Conservation (phyloP, 2,797 vertebrate species). For the Tangara arthus region DNA sequence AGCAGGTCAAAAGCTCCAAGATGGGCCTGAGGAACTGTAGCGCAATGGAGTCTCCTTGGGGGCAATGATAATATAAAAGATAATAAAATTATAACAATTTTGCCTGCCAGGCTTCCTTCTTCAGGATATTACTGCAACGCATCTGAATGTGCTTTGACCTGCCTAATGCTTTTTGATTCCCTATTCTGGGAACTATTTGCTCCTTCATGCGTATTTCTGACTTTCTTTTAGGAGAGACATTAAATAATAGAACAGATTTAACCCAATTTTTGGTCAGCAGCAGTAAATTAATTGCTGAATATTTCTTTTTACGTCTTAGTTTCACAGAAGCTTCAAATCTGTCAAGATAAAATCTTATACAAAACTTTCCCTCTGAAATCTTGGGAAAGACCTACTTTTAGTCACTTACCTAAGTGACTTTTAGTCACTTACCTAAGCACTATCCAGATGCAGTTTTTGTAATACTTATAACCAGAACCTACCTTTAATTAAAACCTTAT, state of each 20-base stretch:
- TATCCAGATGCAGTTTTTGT: neutral
- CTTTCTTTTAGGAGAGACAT: constrained; percentile 4
- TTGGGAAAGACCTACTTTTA: neutral
- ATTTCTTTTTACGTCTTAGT: neutral
- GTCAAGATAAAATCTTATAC: neutral
- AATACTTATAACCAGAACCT: neutral
- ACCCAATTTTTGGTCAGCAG: neutral
- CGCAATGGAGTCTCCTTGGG: neutral
- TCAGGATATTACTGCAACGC: constrained; percentile 5
- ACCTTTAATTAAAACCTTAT: constrained; percentile 60
- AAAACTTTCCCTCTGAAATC: neutral
- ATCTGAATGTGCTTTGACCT: constrained; percentile 29
- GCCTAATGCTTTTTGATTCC: neutral
- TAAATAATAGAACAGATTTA: constrained; percentile 35
- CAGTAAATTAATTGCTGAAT: neutral
- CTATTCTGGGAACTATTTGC: neutral
- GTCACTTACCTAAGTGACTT: neutral
- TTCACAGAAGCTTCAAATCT: neutral
- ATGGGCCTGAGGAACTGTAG: neutral
- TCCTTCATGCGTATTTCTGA: constrained; percentile 26
- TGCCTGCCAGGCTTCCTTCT: constrained; percentile 17
- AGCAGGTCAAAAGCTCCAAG: neutral
- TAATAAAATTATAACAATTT: constrained; percentile 2
- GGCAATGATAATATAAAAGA: neutral
- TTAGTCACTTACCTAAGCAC: too few species aligned